Evolutionary conservation across 2,888 invertebrate species (phyloP), one percentile per base, ranked within the genome.

Genomic region (Melanargia galathea): DNA sequence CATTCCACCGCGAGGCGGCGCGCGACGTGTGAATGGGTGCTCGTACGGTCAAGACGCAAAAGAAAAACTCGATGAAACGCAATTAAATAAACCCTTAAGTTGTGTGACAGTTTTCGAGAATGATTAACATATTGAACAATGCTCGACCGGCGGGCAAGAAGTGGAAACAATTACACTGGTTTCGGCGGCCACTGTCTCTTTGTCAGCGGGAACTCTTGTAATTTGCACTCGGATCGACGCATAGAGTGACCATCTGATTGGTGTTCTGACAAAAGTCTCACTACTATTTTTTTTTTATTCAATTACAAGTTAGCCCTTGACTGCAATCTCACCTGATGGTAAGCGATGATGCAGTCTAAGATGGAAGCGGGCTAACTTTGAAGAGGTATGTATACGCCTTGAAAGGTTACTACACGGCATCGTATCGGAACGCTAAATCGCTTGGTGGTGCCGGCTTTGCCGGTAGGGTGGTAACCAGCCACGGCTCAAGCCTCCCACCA

Each of bases 161-260:
- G 40, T 55, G 55, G 40, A 16, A 40, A 55, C 40, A 55, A 55
- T 52, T 52, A 52, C 18, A 58, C 18, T 45, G 40, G 38, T 52
- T 56, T 55, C 35, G 62, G 59, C 54, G 48, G 38, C 59, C 45
- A 64, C 66, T 64, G 66, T 66, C 66, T 68, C 63, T 26, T 54
- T 57, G 62, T 48, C 64, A 62, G 65, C 63, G 45, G 63, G 56
- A 56, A 16, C 60, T 46, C 61, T 60, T 65, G 65, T 68, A 68
- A 70, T 67, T 63, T 62, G 65, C 64, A 40, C 58, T 49, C 48
- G n/a, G 38, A n/a, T 26, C 24, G 55, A n/a, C n/a, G 16, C 35
- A 46, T 61, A 61, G 52, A 6, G 56, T 46, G 52, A 18, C 60
- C 48, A 59, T 62, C 24, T 22, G 24, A 8, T 22, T 30, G 40